Conservation (phyloP, 2,888 invertebrate species). For the Drosophila atroscutellata region DNA sequence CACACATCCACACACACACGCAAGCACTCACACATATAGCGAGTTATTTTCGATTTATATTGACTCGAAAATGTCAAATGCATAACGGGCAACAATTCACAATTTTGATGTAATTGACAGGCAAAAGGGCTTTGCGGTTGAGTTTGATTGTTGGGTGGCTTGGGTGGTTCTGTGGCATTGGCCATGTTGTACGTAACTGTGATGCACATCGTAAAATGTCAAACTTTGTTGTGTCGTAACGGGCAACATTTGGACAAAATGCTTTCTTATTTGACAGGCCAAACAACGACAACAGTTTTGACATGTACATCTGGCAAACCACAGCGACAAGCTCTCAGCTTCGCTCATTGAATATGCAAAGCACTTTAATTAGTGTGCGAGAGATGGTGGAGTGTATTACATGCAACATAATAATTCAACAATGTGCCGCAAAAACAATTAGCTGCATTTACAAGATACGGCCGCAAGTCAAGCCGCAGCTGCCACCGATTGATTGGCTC, state of each 20-base stretch:
- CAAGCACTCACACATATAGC: constrained; percentile 2
- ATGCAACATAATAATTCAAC: constrained; percentile 64
- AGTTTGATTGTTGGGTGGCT: constrained; percentile 6
- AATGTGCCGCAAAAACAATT: constrained; percentile 74
- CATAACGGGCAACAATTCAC: constrained; percentile 78
- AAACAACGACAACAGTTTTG: constrained; percentile 48
- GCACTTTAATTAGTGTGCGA: constrained; percentile 69
- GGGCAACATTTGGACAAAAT: constrained; percentile 79
- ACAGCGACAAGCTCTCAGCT: constrained; percentile 40
- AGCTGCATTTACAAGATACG: constrained; percentile 55
- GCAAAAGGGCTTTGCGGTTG: constrained; percentile 46
- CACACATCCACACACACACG: not conserved
- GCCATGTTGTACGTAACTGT: constrained; percentile 14
- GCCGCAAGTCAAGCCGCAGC: constrained; percentile 63
- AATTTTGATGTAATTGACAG: constrained; percentile 80
- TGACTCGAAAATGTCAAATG: constrained; percentile 80
- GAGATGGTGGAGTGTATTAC: constrained; percentile 17
- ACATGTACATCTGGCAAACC: constrained; percentile 73
- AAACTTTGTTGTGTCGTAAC: constrained; percentile 66
- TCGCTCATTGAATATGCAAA: constrained; percentile 73
- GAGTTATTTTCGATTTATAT: constrained; percentile 75
- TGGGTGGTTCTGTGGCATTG: not conserved
- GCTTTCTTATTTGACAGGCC: constrained; percentile 79
- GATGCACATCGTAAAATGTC: constrained; percentile 74
- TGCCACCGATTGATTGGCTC: constrained; percentile 45